A percentile compares a stretch with the other conserved stretches of the same genome.
phyloP scores from a whole-genome alignment of 1,140 invertebrate species.

The Zeugodacus cucurbitae region DNA sequence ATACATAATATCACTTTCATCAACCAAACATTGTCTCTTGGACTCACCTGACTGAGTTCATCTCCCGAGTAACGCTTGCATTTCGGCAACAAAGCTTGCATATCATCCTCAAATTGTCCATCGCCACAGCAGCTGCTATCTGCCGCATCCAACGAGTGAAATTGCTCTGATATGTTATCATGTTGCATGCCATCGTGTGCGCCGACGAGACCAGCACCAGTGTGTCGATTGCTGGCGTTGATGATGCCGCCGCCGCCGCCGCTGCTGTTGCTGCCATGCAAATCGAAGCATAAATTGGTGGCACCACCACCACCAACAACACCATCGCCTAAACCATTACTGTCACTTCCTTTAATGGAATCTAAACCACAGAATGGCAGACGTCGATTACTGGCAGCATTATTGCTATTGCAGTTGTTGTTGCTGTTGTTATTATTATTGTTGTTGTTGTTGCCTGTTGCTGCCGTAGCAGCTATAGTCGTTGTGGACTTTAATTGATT shows the following conservation, averaged over 20 bases:
- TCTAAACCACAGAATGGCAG: constrained; percentile 50
- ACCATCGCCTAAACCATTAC: constrained; percentile 44
- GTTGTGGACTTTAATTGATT: constrained; percentile 46
- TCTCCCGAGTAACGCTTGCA: constrained; percentile 60
- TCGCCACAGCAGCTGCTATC: constrained; percentile 48
- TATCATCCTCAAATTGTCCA: constrained; percentile 60
- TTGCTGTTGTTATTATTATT: constrained; percentile 47
- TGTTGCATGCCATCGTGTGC: neutral
- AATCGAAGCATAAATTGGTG: constrained; percentile 48
- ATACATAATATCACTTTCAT: too few relatives aligned
- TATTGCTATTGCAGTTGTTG: constrained; percentile 44
- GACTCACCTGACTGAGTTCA: constrained; percentile 65
- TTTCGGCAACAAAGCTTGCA: constrained; percentile 62
- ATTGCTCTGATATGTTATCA: constrained; percentile 45
- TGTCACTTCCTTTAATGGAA: constrained; percentile 49
- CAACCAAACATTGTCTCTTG: neutral
- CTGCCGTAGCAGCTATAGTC: constrained; percentile 44
- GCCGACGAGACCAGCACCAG: neutral
- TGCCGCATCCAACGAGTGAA: constrained; percentile 47
- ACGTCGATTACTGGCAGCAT: constrained; percentile 46
- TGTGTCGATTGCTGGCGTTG: neutral
- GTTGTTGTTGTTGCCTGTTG: constrained; percentile 46
- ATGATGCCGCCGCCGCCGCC: neutral
- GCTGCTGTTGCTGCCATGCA: constrained; percentile 13
- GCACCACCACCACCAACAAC: constrained; percentile 36